Percentiles rank a stretch among this genome's conserved stretches.
Evolutionary conservation across 2,797 vertebrate genomes (phyloP).

Genomic region (Enoplosus armatus): DNA sequence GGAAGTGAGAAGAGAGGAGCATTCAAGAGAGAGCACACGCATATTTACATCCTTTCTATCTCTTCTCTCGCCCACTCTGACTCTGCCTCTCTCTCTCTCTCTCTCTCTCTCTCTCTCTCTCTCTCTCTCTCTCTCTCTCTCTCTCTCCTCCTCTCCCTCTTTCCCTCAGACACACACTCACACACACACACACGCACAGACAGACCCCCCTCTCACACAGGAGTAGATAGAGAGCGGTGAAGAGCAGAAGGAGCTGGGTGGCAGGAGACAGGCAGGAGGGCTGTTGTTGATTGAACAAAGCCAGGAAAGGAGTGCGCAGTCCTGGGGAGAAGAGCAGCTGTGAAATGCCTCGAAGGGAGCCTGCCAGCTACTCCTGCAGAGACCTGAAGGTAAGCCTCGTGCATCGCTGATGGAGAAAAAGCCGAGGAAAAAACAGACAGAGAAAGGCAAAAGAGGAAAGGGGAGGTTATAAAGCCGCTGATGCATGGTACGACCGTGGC

Average conservation of each 20-base stretch:
- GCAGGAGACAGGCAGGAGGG: constrained; percentile 71
- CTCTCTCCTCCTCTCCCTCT: constrained; percentile 32
- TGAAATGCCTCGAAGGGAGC: constrained; percentile 84
- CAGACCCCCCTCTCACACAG: constrained; percentile 71
- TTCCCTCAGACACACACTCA: constrained; percentile 18
- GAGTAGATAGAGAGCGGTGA: constrained; percentile 75
- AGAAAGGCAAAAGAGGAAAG: constrained; percentile 33
- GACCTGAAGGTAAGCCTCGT: constrained; percentile 84
- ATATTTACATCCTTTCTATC: constrained; percentile 70
- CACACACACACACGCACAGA: constrained; percentile 31
- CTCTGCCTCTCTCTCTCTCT: constrained; percentile 37
- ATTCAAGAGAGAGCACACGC: constrained; percentile 53
- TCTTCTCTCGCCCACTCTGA: constrained; percentile 59
- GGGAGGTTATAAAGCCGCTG: constrained; percentile 58
- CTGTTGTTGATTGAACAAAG: constrained; percentile 78
- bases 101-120: constrained; percentile 32
- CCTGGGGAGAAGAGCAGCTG: constrained; percentile 76
- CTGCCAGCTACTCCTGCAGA: constrained; percentile 80
- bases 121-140: constrained; percentile 26
- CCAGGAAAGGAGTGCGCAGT: constrained; percentile 77
- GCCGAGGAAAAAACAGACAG: constrained; percentile 28
- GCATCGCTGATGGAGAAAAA: constrained; percentile 39
- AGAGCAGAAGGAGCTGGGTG: constrained; percentile 77
- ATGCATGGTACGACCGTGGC: constrained; percentile 63
- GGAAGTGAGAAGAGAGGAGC: constrained; percentile 61